Evolutionary conservation across 2,888 invertebrate species (phyloP).

Genomic region (Aporophyla nigra): DNA sequence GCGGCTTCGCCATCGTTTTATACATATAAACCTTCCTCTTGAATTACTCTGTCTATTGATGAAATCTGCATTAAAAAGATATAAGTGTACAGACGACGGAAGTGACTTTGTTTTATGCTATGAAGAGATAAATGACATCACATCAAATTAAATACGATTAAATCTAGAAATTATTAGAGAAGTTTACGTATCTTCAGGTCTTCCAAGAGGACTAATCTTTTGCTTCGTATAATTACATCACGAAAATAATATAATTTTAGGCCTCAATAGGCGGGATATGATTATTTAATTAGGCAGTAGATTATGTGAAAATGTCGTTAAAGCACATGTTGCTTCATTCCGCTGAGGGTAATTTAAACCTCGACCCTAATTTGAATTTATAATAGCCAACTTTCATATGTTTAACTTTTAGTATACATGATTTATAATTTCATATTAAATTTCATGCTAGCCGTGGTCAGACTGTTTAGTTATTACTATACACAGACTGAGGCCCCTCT

Average conservation of each 20-base stretch:
- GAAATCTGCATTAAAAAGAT: too few species aligned
- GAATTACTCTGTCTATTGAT: too few species aligned
- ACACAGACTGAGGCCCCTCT: too few species aligned
- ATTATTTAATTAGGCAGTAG: conserved; percentile 6
- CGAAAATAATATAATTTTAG: conserved; percentile 1
- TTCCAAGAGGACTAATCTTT: not conserved
- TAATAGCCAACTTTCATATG: conserved; percentile 28
- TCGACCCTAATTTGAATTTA: conserved; percentile 36
- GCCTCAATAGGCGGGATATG: not conserved
- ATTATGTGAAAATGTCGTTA: conserved; percentile 32
- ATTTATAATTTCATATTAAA: conserved; percentile 20
- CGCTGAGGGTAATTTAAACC: conserved; percentile 50
- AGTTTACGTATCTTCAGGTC: not conserved
- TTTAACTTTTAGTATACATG: conserved; percentile 23
- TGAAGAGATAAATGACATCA: not conserved
- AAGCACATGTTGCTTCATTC: conserved; percentile 47
- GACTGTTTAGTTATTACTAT: too few species aligned
- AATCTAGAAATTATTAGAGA: not conserved
- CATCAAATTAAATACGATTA: not conserved
- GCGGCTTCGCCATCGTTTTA: too few species aligned
- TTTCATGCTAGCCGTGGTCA: too few species aligned
- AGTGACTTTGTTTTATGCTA: too few species aligned
- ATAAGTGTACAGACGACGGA: too few species aligned
- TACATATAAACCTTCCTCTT: too few species aligned
- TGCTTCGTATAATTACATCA: not conserved